Conservation (phyloP, 2,888 invertebrate species). For the Deilephila porcellus region DNA sequence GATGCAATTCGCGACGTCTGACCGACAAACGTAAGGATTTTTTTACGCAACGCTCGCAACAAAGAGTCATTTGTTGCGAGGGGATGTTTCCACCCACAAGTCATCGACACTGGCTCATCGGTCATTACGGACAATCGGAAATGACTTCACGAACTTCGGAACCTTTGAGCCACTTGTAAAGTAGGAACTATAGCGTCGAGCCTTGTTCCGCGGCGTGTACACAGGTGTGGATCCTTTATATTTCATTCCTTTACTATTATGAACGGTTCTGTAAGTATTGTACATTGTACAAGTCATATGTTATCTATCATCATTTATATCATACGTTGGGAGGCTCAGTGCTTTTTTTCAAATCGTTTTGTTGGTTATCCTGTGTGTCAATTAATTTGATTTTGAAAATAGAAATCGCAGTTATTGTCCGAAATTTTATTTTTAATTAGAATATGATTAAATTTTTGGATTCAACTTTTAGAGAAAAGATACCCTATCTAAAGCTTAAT, state of each 20-base stretch:
- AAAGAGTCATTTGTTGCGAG: conserved; percentile 70
- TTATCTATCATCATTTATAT: conserved; percentile 20
- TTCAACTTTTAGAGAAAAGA: background rate
- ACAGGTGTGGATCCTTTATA: conserved; percentile 53
- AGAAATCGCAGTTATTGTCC: background rate
- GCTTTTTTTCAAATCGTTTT: too few relatives aligned
- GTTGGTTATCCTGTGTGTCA: background rate
- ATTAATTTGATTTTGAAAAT: background rate
- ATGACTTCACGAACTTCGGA: conserved; percentile 73
- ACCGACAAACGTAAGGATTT: conserved; percentile 73
- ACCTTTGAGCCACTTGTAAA: conserved; percentile 74
- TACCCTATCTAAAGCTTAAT: conserved; percentile 28
- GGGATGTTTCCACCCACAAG: conserved; percentile 85
- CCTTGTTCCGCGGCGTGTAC: conserved; percentile 53
- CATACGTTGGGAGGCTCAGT: too few relatives aligned
- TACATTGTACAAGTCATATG: conserved; percentile 17
- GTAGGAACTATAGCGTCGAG: conserved; percentile 49
- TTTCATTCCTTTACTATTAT: conserved; percentile 33
- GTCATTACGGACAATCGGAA: conserved; percentile 81
- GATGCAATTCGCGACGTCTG: conserved; percentile 81
- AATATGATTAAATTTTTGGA: too few relatives aligned
- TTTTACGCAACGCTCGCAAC: conserved; percentile 75
- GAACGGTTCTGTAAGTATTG: conserved; percentile 7
- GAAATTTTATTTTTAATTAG: too few relatives aligned
- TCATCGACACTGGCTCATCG: conserved; percentile 72